Evolutionary conservation across 2,113 vertebrate species (phyloP), one percentile per base, ranked within the genome.

Genomic region (Aldabrachelys gigantea): DNA sequence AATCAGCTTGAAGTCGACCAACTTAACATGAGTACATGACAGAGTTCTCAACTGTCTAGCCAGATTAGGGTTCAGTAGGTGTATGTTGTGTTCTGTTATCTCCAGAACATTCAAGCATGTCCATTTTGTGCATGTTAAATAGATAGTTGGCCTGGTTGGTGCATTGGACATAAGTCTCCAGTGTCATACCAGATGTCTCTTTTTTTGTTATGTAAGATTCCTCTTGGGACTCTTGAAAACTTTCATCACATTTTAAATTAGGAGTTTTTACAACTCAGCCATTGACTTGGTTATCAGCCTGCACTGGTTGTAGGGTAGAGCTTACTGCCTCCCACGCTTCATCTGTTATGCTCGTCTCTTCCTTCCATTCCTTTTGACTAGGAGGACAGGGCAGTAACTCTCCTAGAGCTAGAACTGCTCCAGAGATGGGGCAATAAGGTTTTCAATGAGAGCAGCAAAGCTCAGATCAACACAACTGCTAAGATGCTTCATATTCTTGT

Each of bases 341-440:
- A 5, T 27, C 41, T 44, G 10, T 44, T 76, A 24, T 24, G 25
- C 11, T 24, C 4, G 4, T 25, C 41, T 44, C 22, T 25, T 78
- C 41, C 41, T 78, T 47, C 41, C 24, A 47, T 78, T 78, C 85
- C 95, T 92, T 80, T 85, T 88, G 93, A 50, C 90, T 80, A 94
- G 96, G 96, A 94, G 93, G 93, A 96, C 94, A 87, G 93, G 96
- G 90, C 84, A 92, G 93, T 92, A 2, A 1, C 4, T 59, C 81
- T 91, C 56, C 76, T 24, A 10, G 91, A 76, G 16, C 35, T n/a
- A 52, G 24, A 69, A 65, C 69, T 76, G 0, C 49, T 31, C 59
- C 31, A 13, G 52, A 84, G 85, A 57, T 41, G 62, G 21, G 31
- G 6, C 81, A 19, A 9, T 69, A 35, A 76, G 72, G 72, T 25